A percentile compares a stretch with the other conserved stretches of the same genome.
Conservation (phyloP, 2,113 vertebrate genomes). For the Calidris pygmaea region DNA sequence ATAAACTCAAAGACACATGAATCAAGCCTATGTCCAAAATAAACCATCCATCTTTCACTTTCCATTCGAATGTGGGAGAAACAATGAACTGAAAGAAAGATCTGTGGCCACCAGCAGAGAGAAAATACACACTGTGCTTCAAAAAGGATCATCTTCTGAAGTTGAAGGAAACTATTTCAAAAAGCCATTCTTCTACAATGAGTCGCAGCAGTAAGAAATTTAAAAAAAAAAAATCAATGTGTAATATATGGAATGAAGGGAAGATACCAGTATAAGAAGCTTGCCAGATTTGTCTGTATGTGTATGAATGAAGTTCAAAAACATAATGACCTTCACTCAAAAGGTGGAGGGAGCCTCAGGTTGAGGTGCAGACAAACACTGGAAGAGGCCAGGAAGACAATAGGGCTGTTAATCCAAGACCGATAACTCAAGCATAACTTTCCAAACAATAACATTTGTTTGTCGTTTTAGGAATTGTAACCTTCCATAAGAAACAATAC, state of each 20-base stretch:
- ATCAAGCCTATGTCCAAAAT: not conserved
- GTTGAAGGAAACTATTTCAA: not conserved
- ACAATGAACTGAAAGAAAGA: not conserved
- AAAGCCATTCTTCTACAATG: not conserved
- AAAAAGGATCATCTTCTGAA: not conserved
- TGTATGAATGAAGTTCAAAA: not conserved
- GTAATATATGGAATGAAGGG: not conserved
- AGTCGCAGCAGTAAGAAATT: not conserved
- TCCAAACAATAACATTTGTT: not conserved
- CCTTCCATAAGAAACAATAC: not conserved
- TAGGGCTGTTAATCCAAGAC: not conserved
- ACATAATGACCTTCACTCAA: not conserved
- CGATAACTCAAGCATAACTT: not conserved
- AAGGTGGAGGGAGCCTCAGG: not conserved
- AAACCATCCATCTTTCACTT: not conserved
- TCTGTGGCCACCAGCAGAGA: not conserved
- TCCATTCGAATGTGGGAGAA: not conserved
- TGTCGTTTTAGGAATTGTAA: not conserved
- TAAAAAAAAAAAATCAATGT: not conserved
- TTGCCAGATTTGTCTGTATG: not conserved
- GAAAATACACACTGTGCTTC: not conserved
- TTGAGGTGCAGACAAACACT: not conserved
- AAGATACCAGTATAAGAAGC: not conserved
- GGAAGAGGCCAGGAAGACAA: not conserved
- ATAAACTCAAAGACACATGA: not conserved